Base-by-base conservation (phyloP, 1,140 invertebrate species). In the Heterodera carotae region DNA sequence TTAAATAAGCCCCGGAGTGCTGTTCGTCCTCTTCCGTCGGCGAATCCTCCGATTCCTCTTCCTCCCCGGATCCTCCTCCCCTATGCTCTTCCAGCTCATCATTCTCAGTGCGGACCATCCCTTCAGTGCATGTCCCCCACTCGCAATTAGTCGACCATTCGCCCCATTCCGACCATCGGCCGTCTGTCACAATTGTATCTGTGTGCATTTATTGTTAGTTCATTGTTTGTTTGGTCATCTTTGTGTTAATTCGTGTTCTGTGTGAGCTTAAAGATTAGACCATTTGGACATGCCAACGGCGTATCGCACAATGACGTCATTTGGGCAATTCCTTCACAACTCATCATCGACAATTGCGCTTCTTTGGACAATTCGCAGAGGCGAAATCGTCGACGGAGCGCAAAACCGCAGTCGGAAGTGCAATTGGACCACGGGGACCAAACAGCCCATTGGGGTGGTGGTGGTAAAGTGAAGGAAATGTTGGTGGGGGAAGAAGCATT, bases 381-480 rank as follows among this genome's bases (percentile, higher is more conserved):
- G 0, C 94, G 89, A 18, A 29, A 43, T 29, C 78, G 76, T 15
- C 76, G 75, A 15, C 83, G 81, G 25, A 84, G 70, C 6, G 88
- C 86, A 56, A 83, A 82, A 25, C 86, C 88, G 77, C 89, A 89
- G 10, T 80, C 76, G 34, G 81, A 79, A 67, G 82, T 85, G 79
- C 89, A 89, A 8, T 81, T 69, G 48, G 86, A 83, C 88, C 89
- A 89, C 2, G 83, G 69, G 34, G 85, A 80, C 89, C 89, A 89
- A 81, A 92, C 93, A 10, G 92, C 91, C 93, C 93, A 94, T 22
- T 66, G 48, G 59, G 56, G 72, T 12, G 12, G 34, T 2, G 22
- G 69, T 31, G 69, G 22, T 12, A 7, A 15, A 72, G 29, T n/a
- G 15, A 22, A 29, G 3, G 43, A 59, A 25, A 29, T 64, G 72